These are phyloP conservation scores for Cephus runcator DNA, from an alignment of 2,888 invertebrate genomes.

Conservation along the genomic window DNA sequence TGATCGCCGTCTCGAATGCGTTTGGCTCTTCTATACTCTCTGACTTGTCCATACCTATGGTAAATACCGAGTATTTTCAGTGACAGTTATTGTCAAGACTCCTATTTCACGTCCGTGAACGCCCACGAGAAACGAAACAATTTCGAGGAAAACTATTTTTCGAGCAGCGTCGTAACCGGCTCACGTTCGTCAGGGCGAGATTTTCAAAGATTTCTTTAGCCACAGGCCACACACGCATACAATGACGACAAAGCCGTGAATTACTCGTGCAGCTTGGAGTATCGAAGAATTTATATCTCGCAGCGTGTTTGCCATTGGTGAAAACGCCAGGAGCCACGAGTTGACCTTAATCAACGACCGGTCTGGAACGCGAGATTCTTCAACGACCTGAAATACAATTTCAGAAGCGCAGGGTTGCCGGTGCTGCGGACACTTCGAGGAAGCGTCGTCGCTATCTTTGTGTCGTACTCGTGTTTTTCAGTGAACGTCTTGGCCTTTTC, in stretches of 20 bases:
- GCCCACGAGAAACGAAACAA: background rate
- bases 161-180: background rate
- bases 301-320: background rate
- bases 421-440: background rate
- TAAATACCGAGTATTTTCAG: background rate
- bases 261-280: background rate
- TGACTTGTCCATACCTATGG: background rate
- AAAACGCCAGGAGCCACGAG: background rate
- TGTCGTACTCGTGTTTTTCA: background rate
- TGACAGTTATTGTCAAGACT: background rate
- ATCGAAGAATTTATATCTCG: background rate
- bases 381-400: background rate
- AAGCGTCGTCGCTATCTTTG: background rate
- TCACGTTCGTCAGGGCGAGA: background rate
- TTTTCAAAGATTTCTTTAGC: background rate
- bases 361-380: background rate
- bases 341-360: slow-evolving; percentile 3
- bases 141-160: background rate
- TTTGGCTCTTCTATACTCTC: background rate
- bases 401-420: background rate
- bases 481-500: background rate
- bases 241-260: background rate
- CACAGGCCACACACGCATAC: background rate
- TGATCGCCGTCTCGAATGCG: background rate
- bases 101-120: background rate